Conservation (phyloP, 2,113 vertebrate species). For the Clarias gariepinus region DNA sequence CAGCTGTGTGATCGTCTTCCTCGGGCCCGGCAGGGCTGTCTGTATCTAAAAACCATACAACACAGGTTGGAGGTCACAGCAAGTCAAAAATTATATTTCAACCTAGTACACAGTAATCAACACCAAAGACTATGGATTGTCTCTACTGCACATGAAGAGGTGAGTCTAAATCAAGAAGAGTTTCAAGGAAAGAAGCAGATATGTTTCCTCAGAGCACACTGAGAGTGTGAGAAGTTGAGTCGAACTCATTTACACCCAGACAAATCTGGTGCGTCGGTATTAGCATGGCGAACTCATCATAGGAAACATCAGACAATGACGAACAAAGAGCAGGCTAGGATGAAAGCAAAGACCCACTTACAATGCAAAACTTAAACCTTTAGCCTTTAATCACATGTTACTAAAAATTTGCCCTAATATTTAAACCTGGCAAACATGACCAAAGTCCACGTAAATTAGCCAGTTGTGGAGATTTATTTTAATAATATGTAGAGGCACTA, state of each 20-base stretch:
- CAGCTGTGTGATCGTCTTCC: conserved; percentile 69
- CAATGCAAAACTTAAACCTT: no score
- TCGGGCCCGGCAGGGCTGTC: conserved; percentile 67
- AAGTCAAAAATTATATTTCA: conserved; percentile 5
- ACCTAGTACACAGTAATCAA: background rate
- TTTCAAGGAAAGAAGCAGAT: no score
- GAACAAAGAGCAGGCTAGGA: no score
- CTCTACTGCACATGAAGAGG: background rate
- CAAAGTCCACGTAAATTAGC: background rate
- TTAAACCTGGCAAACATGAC: background rate
- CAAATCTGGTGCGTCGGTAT: conserved; percentile 58
- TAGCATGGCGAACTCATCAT: conserved; percentile 64
- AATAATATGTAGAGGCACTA: background rate
- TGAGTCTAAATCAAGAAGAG: background rate
- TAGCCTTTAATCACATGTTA: no score
- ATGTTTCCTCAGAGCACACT: conserved; percentile 57
- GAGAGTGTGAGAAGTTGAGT: conserved; percentile 50
- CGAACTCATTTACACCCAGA: conserved; percentile 58
- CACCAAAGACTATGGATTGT: background rate
- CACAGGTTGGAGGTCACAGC: conserved; percentile 11
- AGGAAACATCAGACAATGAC: conserved; percentile 38
- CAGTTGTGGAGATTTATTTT: background rate
- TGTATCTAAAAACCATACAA: conserved; percentile 57
- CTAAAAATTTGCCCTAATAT: no score
- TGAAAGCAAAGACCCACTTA: no score